Conservation (phyloP, 2,113 vertebrate species). For the Megaptera novaeangliae region DNA sequence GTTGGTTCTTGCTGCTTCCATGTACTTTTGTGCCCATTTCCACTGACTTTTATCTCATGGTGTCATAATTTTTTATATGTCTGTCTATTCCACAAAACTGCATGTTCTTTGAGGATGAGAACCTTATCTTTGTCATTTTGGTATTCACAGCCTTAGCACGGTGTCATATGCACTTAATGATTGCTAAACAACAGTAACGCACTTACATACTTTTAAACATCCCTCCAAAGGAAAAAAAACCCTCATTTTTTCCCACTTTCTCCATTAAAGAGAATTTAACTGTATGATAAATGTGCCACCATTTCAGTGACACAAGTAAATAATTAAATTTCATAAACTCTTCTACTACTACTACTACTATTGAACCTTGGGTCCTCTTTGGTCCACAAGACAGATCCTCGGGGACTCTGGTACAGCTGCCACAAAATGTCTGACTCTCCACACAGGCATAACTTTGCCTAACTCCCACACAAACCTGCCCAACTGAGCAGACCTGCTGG, state of each 20-base stretch:
- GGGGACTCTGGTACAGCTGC: neutral
- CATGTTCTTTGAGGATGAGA: neutral
- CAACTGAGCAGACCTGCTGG: neutral
- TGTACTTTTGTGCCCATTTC: neutral
- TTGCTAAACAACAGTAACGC: neutral
- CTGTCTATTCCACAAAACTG: neutral
- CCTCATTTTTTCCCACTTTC: neutral
- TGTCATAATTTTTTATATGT: neutral
- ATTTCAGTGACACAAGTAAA: neutral
- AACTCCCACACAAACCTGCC: neutral
- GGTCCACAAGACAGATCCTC: neutral
- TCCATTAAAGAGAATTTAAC: neutral
- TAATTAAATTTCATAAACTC: slow-evolving; percentile 5
- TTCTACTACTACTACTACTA: neutral
- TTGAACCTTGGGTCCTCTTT: neutral
- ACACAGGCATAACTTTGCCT: neutral
- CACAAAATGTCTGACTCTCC: neutral
- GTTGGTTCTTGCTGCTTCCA: neutral
- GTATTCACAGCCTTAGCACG: neutral
- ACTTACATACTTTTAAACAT: neutral
- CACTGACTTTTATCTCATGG: neutral
- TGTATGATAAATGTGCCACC: neutral
- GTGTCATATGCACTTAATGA: neutral
- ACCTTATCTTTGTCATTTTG: neutral
- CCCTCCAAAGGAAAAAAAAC: neutral